Conservation (phyloP, 2,797 vertebrate species). For the Cryptoblepharus egeriae region DNA sequence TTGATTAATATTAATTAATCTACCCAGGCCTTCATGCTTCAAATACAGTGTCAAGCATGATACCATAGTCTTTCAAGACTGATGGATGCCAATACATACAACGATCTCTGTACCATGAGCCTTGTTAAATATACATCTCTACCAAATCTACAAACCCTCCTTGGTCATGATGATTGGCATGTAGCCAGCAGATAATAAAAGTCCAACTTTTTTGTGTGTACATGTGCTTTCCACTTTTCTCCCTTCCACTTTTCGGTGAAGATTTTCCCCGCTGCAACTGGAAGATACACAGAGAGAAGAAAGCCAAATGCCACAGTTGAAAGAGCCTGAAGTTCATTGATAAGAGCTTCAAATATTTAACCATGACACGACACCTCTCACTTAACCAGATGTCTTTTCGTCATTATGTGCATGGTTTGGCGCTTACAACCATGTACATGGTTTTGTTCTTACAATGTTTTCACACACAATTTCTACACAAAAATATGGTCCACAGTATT, state of each 20-base stretch:
- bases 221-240: not conserved
- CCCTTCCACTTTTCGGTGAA: not conserved
- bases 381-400: not conserved
- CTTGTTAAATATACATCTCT: too few relatives aligned
- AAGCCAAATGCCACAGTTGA: not conserved
- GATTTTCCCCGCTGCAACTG: too few relatives aligned
- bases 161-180: too few relatives aligned
- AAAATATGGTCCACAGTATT: not conserved
- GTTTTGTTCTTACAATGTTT: not conserved
- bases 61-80: too few relatives aligned
- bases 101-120: too few relatives aligned
- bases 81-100: too few relatives aligned
- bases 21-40: too few relatives aligned
- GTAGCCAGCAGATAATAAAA: too few relatives aligned
- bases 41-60: too few relatives aligned
- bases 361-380: not conserved
- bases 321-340: not conserved
- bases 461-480: not conserved
- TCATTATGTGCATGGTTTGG: not conserved
- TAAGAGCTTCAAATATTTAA: not conserved
- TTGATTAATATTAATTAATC: too few relatives aligned
- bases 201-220: too few relatives aligned
- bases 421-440: not conserved
- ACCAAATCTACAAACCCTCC: too few relatives aligned
- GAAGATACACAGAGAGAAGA: not conserved